A percentile compares a stretch with the other conserved stretches of the same genome.
phyloP scores from a whole-genome alignment of 1,140 invertebrate species.

The Fopius arisanus region DNA sequence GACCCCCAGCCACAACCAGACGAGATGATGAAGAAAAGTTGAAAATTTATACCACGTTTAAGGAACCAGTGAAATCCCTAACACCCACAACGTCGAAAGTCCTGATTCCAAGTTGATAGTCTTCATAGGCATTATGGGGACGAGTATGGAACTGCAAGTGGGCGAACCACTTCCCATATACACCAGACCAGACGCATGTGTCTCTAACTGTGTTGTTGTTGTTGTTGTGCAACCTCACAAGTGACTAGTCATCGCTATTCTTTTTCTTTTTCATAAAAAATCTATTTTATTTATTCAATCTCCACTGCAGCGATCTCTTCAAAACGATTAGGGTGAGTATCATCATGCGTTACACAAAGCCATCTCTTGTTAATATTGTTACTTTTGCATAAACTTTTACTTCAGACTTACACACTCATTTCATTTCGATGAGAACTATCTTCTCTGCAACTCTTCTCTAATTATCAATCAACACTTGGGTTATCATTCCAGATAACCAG shows the following conservation, averaged over 20 bases:
- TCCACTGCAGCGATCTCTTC: neutral
- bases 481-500: neutral
- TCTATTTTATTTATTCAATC: neutral
- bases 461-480: neutral
- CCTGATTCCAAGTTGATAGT: slow-evolving; percentile 8
- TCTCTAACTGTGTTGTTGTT: neutral
- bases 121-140: neutral
- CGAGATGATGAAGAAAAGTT: neutral
- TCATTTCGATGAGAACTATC: neutral
- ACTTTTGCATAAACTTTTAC: neutral
- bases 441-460: neutral
- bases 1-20: neutral
- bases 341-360: neutral
- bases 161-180: slow-evolving; percentile 56
- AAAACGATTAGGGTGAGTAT: neutral
- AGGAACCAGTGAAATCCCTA: slow-evolving; percentile 39
- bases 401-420: neutral
- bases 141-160: slow-evolving; percentile 34
- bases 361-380: neutral
- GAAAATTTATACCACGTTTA: neutral
- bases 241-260: neutral
- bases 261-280: neutral
- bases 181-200: neutral
- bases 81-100: slow-evolving; percentile 52
- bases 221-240: slow-evolving; percentile 19